Evolutionary conservation across 2,888 invertebrate species (phyloP), one percentile per base, ranked within the genome.

Genomic region (Callyntrura guangdongensis): DNA sequence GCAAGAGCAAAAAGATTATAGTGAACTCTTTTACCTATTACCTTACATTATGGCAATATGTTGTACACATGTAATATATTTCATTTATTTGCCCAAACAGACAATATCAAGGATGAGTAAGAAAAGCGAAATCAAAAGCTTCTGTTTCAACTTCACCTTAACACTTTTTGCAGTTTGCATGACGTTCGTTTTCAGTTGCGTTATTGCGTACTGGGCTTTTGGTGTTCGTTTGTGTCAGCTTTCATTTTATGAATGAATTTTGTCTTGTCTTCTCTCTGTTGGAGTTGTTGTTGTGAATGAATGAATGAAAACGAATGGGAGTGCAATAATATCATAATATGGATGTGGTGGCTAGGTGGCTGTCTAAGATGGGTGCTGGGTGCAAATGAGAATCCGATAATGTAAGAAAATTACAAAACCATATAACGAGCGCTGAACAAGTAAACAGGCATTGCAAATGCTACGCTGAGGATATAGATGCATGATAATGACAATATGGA

Each of bases 331-430:
- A 36, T 36, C 36, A 36, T 36, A 36, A 36, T 36, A 36, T 36
- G 36, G 49, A 20, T 20, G 17, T 25, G 72, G n/a, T 72, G 47
- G n/a, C 2, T 36, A 45, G 36, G 22, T 56, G 56, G 27, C 36
- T 36, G 36, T 36, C 36, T 36, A 6, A 36, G 36, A 17, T 61
- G 81, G 27, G 45, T 61, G 81, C 12, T 59, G 81, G 56, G 74
- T 74, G 86, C 86, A 86, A 86, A 86, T 86, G 74, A 59, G 86
- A 59, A 86, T 86, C 86, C 86, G 86, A 86, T 86, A 72, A 85
- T 36, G 36, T 56, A 85, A 72, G 74, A 86, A 72, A 86, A 86
- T 86, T 86, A 61, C 84, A 84, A 84, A 84, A 84, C 69, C 17
- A 77, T 53, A 20, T 17, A 59, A n/a, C 17, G n/a, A 17, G 59